These are phyloP conservation scores for Spilogale gracilis DNA, from an alignment of 2,113 vertebrate genomes.

Conservation along the genomic window DNA sequence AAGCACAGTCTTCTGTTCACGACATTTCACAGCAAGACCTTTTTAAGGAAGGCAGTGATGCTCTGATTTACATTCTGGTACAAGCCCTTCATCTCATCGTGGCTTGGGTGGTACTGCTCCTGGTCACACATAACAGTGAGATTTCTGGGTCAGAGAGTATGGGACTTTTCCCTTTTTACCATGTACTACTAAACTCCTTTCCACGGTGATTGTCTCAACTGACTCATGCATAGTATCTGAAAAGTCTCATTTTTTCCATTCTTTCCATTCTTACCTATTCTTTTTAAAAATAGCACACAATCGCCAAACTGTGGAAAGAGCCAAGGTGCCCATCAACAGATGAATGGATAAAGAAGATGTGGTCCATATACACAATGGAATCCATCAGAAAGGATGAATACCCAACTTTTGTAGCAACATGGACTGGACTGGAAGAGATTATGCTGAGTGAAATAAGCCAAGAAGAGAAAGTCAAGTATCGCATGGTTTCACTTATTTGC, in stretches of 20 bases:
- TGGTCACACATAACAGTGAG: not conserved
- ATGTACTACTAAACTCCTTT: not conserved
- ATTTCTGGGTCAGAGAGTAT: not conserved
- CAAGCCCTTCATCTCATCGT: not conserved
- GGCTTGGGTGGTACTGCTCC: not conserved
- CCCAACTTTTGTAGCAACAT: too few species aligned
- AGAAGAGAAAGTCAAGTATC: too few species aligned
- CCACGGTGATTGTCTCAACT: not conserved
- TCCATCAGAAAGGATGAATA: too few species aligned
- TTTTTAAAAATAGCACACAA: not conserved
- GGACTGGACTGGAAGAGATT: too few species aligned
- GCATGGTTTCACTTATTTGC: too few species aligned
- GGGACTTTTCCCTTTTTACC: not conserved
- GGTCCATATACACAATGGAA: too few species aligned
- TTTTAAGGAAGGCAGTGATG: not conserved
- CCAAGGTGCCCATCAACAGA: too few species aligned
- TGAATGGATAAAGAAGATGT: too few species aligned
- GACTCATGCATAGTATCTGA: not conserved
- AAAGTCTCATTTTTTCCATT: not conserved
- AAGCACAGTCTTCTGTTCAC: not conserved
- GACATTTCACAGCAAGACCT: not conserved
- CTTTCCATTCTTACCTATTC: not conserved
- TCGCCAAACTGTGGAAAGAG: too few species aligned
- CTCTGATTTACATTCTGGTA: not conserved
- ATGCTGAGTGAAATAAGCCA: too few species aligned